These are phyloP conservation scores for Artibeus lituratus DNA, from an alignment of 2,797 vertebrate species.

Conservation along the genomic window DNA sequence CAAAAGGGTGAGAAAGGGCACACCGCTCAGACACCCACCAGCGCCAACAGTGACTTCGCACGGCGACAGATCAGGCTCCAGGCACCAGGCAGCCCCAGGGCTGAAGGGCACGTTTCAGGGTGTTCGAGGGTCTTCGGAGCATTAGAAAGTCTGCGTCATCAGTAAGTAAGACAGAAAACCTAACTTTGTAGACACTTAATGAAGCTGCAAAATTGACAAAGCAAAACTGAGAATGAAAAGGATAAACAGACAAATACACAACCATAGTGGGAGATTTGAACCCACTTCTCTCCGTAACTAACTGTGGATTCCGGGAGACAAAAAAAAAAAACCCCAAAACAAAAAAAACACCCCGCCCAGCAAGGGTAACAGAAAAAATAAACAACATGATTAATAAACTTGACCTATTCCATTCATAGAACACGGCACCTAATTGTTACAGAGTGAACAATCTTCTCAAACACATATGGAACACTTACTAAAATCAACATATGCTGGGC, in stretches of 20 bases:
- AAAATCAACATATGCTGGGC: not conserved
- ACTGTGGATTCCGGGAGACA: not conserved
- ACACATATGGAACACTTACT: not conserved
- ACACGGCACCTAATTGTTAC: not conserved
- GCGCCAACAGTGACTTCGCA: not conserved
- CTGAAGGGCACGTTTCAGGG: not conserved
- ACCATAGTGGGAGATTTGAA: not conserved
- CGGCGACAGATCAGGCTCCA: not conserved
- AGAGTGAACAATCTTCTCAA: not conserved
- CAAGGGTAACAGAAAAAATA: not conserved
- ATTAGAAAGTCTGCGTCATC: not conserved
- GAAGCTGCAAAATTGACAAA: not conserved
- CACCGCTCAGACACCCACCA: not conserved
- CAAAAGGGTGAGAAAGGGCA: not conserved
- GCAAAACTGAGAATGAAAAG: not conserved
- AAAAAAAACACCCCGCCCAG: no score
- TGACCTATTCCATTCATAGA: not conserved
- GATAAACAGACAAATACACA: not conserved
- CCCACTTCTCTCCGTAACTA: not conserved
- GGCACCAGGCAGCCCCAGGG: not conserved
- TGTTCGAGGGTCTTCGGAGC: no score
- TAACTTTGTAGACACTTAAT: not conserved
- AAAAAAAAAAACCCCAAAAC: no score
- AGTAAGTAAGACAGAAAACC: not conserved
- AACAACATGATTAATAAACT: not conserved